Evolutionary conservation across 2,888 invertebrate genomes (phyloP).

Genomic region (Kryphioiulus occultus): DNA sequence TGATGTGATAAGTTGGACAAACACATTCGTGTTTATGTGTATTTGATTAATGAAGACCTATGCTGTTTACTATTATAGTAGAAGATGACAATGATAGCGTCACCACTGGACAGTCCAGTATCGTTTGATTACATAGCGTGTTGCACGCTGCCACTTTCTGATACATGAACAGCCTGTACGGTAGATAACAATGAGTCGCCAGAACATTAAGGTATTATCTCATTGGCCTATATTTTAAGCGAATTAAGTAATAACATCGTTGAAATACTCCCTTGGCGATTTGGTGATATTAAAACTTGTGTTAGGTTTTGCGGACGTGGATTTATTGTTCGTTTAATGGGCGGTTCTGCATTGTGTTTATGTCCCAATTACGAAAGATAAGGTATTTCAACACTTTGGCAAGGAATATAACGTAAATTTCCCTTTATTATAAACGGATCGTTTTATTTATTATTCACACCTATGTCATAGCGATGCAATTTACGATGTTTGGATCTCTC

Average conservation of each 20-base stretch:
- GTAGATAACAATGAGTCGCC: not conserved
- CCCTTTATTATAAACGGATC: not conserved
- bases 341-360: conserved; percentile 16
- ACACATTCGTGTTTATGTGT: not conserved
- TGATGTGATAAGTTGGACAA: conserved; percentile 26
- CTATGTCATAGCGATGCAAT: not conserved
- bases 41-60: not conserved
- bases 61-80: not conserved
- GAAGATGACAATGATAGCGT: not conserved
- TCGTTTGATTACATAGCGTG: not conserved
- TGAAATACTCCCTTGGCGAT: conserved; percentile 7
- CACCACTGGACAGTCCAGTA: not conserved
- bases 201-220: not conserved
- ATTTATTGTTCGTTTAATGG: not conserved
- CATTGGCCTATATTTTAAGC: conserved; percentile 19
- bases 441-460: conserved; percentile 31
- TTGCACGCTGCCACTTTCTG: not conserved
- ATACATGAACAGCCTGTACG: not conserved
- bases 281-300: conserved; percentile 29
- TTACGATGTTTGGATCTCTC: conserved; percentile 9
- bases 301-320: not conserved
- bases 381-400: conserved; percentile 24
- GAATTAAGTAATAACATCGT: conserved; percentile 39
- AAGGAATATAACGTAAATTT: not conserved
- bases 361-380: conserved; percentile 31